phyloP scores from a whole-genome alignment of 2,888 invertebrate species.

The Psylliodes chrysocephalus region DNA sequence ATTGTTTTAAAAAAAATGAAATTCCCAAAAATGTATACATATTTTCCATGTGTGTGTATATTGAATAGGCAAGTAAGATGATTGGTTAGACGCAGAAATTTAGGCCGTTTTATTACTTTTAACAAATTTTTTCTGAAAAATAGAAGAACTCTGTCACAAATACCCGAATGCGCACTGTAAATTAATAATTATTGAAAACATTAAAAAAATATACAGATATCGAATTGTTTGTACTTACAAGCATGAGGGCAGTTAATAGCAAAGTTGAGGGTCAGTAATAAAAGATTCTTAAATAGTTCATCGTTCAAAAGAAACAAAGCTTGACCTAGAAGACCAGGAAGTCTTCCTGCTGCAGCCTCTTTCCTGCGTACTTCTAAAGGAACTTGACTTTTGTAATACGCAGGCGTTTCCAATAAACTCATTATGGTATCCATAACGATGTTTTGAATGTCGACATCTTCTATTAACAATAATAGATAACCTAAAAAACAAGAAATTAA shows the following conservation, averaged over 20 bases:
- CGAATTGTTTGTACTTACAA: too few species aligned
- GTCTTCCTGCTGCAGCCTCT: constrained; percentile 57
- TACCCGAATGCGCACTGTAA: too few species aligned
- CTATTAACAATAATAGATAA: constrained; percentile 37
- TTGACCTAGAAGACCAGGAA: constrained; percentile 57
- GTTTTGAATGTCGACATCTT: constrained; percentile 14
- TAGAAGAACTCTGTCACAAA: too few species aligned
- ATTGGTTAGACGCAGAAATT: too few species aligned
- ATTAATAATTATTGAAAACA: too few species aligned
- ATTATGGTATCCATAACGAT: constrained; percentile 5
- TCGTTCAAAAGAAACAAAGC: constrained; percentile 54
- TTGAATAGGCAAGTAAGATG: too few species aligned
- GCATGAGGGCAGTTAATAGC: constrained; percentile 51
- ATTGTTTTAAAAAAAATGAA: too few species aligned
- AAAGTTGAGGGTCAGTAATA: constrained; percentile 55
- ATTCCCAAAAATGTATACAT: too few species aligned
- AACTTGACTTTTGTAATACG: constrained; percentile 34
- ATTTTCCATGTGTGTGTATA: too few species aligned
- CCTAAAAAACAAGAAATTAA: constrained; percentile 52
- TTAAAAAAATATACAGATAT: too few species aligned
- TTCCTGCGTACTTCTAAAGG: constrained; percentile 46
- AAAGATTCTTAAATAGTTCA: constrained; percentile 54
- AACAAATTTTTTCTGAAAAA: too few species aligned
- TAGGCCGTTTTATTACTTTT: too few species aligned
- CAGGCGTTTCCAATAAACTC: constrained; percentile 20